Evolutionary conservation across 2,113 vertebrate genomes (phyloP), one percentile per base, ranked within the genome.

Genomic region (Azemiops feae): DNA sequence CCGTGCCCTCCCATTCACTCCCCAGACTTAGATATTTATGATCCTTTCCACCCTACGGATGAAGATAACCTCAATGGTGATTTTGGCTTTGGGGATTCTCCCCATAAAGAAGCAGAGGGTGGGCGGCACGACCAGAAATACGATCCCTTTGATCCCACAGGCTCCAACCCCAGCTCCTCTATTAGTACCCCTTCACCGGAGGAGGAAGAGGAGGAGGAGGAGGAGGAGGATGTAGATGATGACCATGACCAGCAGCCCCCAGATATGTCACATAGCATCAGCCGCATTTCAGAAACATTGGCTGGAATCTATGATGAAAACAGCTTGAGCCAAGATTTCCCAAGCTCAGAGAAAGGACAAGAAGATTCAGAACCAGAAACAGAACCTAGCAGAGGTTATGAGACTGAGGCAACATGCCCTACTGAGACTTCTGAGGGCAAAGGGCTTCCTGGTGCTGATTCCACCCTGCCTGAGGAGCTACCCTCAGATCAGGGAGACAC

Each of bases 81-180:
- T 45, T 94, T 94, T 55, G 69, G 90, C n/a, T 95, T 94, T 54
- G 89, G 92, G 0, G 93, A 93, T 45, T 95, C 96, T 0, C 89
- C 96, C 0, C 90, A 58, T 16, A 95, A 96, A 2, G 93, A 95
- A 89, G 14, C 96, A 4, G 97, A 97, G 0, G 95, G 96, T 43
- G 97, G 96, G 0, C 95, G 96, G 2, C 98, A 98, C 0, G 98
- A 98, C 50, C 98, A 99, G 94, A 99, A 99, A 87, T 99, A 99
- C 10, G 99, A 99, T 92, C 99, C 99, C 1, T 99, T 99, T 85
- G 98, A 99, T 54, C 99, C 99, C 43, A 99, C 99, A 0, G 98
- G 98, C 54, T 99, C 99, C 91, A 97, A 97, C 90, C 97, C 97
- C 85, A 98, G 97, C 92, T 98, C 98, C 0, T 97, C 97, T 0